phyloP scores from a whole-genome alignment of 1,140 invertebrate species.

The Lepidotrigona ventralis region DNA sequence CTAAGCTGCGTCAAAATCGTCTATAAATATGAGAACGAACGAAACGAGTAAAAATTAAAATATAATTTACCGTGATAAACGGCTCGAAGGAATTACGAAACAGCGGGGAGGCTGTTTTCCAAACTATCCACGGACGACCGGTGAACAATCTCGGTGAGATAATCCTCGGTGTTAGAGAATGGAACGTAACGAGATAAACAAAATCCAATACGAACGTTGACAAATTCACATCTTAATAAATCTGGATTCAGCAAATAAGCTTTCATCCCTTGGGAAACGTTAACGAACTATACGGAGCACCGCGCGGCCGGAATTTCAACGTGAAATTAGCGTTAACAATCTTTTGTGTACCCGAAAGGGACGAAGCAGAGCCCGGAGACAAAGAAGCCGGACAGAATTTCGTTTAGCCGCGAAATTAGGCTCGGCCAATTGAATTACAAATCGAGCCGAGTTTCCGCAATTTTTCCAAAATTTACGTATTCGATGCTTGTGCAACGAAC shows the following conservation, averaged over 20 bases:
- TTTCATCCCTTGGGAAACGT: not conserved
- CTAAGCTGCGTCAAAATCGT: no score
- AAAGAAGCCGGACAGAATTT: constrained; percentile 49
- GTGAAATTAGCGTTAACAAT: constrained; percentile 47
- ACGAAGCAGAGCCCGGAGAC: not conserved
- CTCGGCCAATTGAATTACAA: constrained; percentile 41
- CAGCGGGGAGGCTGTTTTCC: not conserved
- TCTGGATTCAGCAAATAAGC: not conserved
- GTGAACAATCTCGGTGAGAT: not conserved
- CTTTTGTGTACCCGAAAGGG: not conserved
- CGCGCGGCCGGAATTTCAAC: not conserved
- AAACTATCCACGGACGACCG: not conserved
- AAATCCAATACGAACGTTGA: not conserved
- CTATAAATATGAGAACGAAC: no score
- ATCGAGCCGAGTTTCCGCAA: not conserved
- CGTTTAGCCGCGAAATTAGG: constrained; percentile 51
- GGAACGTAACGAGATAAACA: not conserved
- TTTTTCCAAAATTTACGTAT: not conserved
- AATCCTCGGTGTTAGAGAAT: not conserved
- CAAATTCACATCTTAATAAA: not conserved
- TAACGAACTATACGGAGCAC: not conserved
- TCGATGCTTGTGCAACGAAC: not conserved
- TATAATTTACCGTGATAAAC: not conserved
- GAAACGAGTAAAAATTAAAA: no score
- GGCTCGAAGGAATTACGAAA: not conserved